Evolutionary conservation across 2,113 vertebrate species (phyloP), one percentile per base, ranked within the genome.

Genomic region (Scortum barcoo): DNA sequence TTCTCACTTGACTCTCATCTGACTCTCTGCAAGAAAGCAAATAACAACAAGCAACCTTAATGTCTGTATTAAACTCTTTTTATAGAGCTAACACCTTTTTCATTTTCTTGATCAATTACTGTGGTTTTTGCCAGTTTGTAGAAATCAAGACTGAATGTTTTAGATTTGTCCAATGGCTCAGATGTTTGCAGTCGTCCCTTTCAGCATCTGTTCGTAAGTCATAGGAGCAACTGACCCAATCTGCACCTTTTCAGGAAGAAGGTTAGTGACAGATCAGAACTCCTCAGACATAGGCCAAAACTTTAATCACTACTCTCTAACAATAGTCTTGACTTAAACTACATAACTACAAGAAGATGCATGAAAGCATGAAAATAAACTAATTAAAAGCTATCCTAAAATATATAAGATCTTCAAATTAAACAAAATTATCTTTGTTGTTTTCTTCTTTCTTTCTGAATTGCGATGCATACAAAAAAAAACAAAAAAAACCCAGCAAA

Each of bases 131-230:
- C 20, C 68, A 57, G 22, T 62, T 53, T 57, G 5, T 1, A 17
- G 11, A 44, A 36, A 42, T 36, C n/a, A n/a, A n/a, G n/a, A n/a
- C 58, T 26, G 33, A 36, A 50, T 16, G 9, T 48, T 57, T 40
- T 33, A 24, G 69, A 77, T 74, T 81, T 30, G 10, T 73, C 26
- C n/a, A 36, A 40, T 36, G 51, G 16, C 72, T 87, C 72, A 72
- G 71, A 46, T 76, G 40, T 62, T 40, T 40, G 50, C 26, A 24
- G 40, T 38, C 36, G 26, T 54, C 40, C 58, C 57, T 61, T 66
- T 76, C 78, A 76, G 53, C 54, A 61, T 38, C 3, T 7, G 30
- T 51, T 65, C 26, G 22, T 9, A 40, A 57, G 28, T 3, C 22
- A 46, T 10, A 61, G 51, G 50, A 72, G 42, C 48, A 50, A 51